Evolutionary conservation across 2,888 invertebrate genomes (phyloP).

Genomic region (Drosophila incognita): DNA sequence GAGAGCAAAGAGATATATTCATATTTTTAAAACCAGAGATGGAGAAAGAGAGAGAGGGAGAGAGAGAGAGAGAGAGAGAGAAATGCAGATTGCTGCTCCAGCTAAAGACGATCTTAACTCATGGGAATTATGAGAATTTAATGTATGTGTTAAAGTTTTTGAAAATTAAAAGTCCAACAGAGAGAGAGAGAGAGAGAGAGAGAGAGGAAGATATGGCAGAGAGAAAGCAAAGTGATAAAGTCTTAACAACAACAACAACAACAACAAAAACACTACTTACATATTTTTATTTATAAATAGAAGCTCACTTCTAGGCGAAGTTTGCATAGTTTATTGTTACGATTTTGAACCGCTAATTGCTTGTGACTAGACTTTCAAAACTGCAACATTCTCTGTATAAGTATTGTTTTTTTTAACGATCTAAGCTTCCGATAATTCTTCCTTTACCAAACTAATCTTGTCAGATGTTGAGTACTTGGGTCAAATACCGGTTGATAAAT

Average conservation of each 20-base stretch:
- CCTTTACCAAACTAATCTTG: not conserved
- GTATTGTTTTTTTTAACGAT: conserved; percentile 18
- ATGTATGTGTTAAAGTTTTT: conserved; percentile 68
- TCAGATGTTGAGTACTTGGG: conserved; percentile 14
- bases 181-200: not conserved
- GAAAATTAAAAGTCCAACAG: conserved; percentile 8
- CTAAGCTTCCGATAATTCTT: not conserved
- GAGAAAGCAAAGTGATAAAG: conserved; percentile 75
- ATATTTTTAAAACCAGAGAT: conserved; percentile 57
- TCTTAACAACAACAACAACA: conserved; percentile 48
- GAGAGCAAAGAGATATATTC: conserved; percentile 66
- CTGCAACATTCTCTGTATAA: conserved; percentile 28
- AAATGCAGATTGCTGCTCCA: conserved; percentile 14
- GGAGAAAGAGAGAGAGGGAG: not conserved
- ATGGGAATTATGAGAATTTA: conserved; percentile 44
- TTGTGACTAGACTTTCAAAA: conserved; percentile 35
- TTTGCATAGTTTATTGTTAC: conserved; percentile 35
- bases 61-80: conserved; percentile 7
- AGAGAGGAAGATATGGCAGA: conserved; percentile 16
- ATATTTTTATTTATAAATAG: conserved; percentile 41
- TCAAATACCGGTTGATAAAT: conserved; percentile 6
- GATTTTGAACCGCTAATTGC: conserved; percentile 15
- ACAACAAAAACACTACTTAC: conserved; percentile 41
- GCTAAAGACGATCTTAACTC: conserved; percentile 4
- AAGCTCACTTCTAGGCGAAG: conserved; percentile 28